Base-by-base conservation (phyloP, 1,140 invertebrate genomes). In the Liolophura sinensis region DNA sequence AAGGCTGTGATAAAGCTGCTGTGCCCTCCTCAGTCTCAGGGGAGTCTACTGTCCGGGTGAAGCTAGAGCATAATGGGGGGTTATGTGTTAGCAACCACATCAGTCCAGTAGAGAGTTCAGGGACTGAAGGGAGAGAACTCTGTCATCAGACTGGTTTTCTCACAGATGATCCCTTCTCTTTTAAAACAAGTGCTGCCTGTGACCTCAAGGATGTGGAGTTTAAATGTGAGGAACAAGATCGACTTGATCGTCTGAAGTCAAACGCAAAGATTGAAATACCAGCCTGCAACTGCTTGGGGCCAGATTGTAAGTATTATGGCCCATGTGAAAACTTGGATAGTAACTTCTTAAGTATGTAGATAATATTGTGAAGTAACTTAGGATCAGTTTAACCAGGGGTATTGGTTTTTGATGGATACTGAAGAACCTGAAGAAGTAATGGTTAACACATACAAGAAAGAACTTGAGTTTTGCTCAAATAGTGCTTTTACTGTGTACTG, bases 251-350 rank as follows among this genome's bases (percentile, higher is more conserved):
- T 15, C 56, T 80, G 18, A 69, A 67, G 47, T 69, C 62, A 16
- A 80, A 80, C 56, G 61, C 46, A 40, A 70, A 72, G 24, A 48
- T 73, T 6, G 73, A 75, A 40, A 64, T 73, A 16, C 78, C 78
- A 5, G 60, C 64, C 1, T 80, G 78, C 73, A 59, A 46, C 54
- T 80, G 78, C 62, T 64, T 74, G 40, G 75, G 75, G 16, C 69
- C 73, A 27, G 70, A 71, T 48, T 73, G 73, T 78, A 70, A 73
- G 76, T 76, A 60, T 24, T 58, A 56, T 46, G 1, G 63, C 15
- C 22, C 12, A 14, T 58, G 11, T 68, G 47, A 67, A 49, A 52
- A 11, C 11, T 9, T 31, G 16, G 15, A 54, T 25, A 18, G 48
- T 3, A 54, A 18, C n/a, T n/a, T 64, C 16, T 48, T 55, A 9